phyloP scores from a whole-genome alignment of 2,888 invertebrate genomes.

The Diogma glabrata region DNA sequence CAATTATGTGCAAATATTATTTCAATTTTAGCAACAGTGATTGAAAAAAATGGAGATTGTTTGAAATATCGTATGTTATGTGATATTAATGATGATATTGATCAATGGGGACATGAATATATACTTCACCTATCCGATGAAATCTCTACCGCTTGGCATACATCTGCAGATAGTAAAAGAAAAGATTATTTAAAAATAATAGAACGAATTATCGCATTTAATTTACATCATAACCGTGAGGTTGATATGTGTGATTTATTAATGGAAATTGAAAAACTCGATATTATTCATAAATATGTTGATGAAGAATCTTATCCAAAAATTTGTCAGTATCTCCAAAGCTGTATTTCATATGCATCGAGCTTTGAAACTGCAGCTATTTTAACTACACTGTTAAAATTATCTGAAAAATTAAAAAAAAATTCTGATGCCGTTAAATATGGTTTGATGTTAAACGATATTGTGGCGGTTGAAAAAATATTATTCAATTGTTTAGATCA shows the following conservation, averaged over 20 bases:
- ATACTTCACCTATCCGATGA: constrained; percentile 83
- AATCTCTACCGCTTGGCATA: constrained; percentile 77
- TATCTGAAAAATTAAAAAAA: constrained; percentile 79
- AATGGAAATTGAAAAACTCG: constrained; percentile 92
- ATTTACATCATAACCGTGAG: constrained; percentile 97
- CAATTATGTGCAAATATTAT: constrained; percentile 87
- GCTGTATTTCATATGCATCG: constrained; percentile 92
- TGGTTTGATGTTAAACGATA: constrained; percentile 81
- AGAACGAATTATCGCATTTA: constrained; percentile 81
- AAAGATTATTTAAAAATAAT: constrained; percentile 63
- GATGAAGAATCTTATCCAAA: constrained; percentile 80
- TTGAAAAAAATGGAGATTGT: constrained; percentile 71
- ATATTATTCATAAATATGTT: constrained; percentile 74
- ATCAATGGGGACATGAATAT: constrained; percentile 99
- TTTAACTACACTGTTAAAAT: constrained; percentile 66
- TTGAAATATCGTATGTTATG: constrained; percentile 73
- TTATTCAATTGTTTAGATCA: constrained; percentile 74
- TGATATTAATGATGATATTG: constrained; percentile 70
- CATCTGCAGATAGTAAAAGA: constrained; percentile 38
- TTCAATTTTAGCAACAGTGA: constrained; percentile 92
- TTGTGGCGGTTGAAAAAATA: constrained; percentile 66
- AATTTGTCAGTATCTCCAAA: constrained; percentile 76
- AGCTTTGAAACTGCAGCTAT: constrained; percentile 84
- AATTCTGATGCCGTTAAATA: constrained; percentile 82
- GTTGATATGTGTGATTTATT: constrained; percentile 96